phyloP scores from a whole-genome alignment of 2,888 invertebrate genomes.

The Ectemnius continuus region DNA sequence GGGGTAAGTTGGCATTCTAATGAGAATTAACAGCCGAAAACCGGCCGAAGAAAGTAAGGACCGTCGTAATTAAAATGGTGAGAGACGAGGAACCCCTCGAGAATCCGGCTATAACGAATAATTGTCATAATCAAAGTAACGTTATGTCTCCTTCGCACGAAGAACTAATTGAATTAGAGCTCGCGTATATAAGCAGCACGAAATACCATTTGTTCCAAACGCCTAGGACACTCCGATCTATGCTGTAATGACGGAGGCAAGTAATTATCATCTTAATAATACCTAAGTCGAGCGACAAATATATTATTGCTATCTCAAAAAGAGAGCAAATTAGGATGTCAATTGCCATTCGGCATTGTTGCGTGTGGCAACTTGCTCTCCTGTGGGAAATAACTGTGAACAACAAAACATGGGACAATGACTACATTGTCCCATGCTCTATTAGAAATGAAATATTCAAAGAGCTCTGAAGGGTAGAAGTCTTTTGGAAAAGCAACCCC shows the following conservation, averaged over 20 bases:
- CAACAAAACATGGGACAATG: background rate
- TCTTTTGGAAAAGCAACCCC: too few species aligned
- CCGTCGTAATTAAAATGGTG: constrained; percentile 9
- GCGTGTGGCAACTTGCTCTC: constrained; percentile 12
- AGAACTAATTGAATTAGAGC: constrained; percentile 26
- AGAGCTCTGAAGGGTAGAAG: too few species aligned
- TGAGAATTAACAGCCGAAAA: too few species aligned
- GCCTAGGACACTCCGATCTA: background rate
- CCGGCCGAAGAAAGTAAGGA: too few species aligned
- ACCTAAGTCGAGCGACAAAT: too few species aligned
- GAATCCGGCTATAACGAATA: constrained; percentile 9
- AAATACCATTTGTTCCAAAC: background rate
- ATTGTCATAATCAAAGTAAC: constrained; percentile 31
- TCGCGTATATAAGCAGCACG: background rate
- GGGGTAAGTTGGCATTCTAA: too few species aligned
- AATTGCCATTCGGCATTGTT: constrained; percentile 27
- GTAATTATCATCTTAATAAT: background rate
- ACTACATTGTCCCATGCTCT: background rate
- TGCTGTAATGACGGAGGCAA: background rate
- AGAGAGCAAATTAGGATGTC: constrained; percentile 20
- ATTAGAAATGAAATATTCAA: too few species aligned
- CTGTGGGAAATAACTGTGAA: constrained; percentile 33
- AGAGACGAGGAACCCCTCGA: background rate
- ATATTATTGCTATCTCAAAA: too few species aligned
- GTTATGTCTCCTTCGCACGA: constrained; percentile 17